Percentiles rank a stretch among this genome's conserved stretches.
Evolutionary conservation across 2,888 invertebrate genomes (phyloP).

Genomic region (Tribolium freemani): DNA sequence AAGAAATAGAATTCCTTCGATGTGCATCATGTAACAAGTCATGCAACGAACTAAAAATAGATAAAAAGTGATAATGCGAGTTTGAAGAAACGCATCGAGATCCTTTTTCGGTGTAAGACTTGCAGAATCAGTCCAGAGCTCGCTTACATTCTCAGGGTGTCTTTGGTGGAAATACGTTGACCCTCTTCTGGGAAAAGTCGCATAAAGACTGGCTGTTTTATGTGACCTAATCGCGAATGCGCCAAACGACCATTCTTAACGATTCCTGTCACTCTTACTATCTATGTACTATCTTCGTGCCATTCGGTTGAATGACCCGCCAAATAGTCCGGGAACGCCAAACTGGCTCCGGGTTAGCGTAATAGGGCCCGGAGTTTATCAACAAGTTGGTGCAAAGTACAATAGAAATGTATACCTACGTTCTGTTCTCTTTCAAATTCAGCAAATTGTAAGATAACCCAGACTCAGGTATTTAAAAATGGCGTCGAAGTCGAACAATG

Average conservation of each 20-base stretch:
- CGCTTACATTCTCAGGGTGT: slow-evolving; percentile 45
- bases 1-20: slow-evolving; percentile 28
- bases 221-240: slow-evolving; percentile 57
- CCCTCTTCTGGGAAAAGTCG: slow-evolving; percentile 53
- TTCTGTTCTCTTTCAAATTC: too few relatives aligned
- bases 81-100: slow-evolving; percentile 35
- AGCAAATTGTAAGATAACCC: slow-evolving; percentile 29
- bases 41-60: slow-evolving; percentile 37
- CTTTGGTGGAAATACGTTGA: slow-evolving; percentile 50
- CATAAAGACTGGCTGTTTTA: slow-evolving; percentile 52
- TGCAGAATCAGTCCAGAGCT: slow-evolving; percentile 28
- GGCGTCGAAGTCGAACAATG: slow-evolving; percentile 13
- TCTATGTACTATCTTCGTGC: slow-evolving; percentile 35
- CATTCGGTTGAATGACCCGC: slow-evolving; percentile 33
- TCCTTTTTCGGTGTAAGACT: slow-evolving; percentile 40
- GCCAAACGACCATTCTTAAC: slow-evolving; percentile 45
- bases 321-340: background rate
- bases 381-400: too few relatives aligned
- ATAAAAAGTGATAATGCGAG: slow-evolving; percentile 26
- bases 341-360: background rate
- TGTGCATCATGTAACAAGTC: slow-evolving; percentile 28
- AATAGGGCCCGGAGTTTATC: slow-evolving; percentile 5
- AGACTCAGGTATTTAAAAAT: slow-evolving; percentile 38
- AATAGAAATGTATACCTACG: too few relatives aligned
- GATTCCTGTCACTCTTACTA: slow-evolving; percentile 42